These are phyloP conservation scores for Tanaodytes sp. DNA, from an alignment of 2,888 invertebrate species.

Conservation along the genomic window DNA sequence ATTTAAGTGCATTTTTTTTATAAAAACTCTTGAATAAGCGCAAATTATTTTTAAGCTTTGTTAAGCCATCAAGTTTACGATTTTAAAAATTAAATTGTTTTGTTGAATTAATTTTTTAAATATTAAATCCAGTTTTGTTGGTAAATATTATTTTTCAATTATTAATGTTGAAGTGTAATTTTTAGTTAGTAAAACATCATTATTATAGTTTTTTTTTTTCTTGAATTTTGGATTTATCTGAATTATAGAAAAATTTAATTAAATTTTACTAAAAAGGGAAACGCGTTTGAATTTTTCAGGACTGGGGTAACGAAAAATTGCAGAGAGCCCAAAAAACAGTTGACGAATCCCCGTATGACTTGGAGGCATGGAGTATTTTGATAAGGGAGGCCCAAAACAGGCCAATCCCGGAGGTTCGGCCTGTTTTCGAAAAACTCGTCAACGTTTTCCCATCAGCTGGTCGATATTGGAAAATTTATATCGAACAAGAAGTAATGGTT, in stretches of 20 bases:
- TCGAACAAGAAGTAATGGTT: constrained; percentile 90
- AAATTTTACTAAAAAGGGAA: no score
- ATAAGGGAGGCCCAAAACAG: constrained; percentile 93
- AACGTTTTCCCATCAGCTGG: constrained; percentile 96
- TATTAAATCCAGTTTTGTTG: no score
- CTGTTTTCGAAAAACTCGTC: constrained; percentile 95
- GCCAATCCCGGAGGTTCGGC: constrained; percentile 90
- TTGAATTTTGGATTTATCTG: neutral
- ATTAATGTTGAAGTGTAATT: no score
- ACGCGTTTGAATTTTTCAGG: constrained; percentile 74
- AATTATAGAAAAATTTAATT: no score
- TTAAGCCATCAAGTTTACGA: no score
- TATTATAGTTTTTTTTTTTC: neutral
- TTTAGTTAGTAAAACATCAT: no score
- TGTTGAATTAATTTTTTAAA: no score
- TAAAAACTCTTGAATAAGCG: no score
- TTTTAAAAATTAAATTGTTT: no score
- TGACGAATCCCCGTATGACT: constrained; percentile 91
- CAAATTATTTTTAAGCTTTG: no score
- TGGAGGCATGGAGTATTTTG: constrained; percentile 98
- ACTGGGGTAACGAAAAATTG: constrained; percentile 91
- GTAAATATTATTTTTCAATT: no score
- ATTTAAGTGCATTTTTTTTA: no score
- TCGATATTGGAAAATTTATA: constrained; percentile 98
- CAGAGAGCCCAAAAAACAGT: constrained; percentile 88